phyloP scores from a whole-genome alignment of 2,888 invertebrate species.

The Cryptocheilus praepositus region DNA sequence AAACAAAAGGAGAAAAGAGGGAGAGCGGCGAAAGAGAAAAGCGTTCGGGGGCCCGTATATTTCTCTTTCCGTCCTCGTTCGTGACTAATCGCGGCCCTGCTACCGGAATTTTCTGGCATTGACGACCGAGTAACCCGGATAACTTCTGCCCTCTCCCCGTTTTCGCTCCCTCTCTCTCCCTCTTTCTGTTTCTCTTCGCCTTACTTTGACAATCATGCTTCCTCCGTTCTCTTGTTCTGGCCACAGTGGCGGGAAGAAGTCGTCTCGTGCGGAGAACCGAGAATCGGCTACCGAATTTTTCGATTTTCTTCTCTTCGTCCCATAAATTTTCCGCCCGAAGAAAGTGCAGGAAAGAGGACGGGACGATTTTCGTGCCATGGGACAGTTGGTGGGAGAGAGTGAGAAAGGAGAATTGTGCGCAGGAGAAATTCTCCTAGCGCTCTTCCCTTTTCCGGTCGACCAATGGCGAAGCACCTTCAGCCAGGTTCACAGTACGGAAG shows the following conservation, averaged over 20 bases:
- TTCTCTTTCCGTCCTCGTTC: constrained; percentile 28
- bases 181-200: not conserved
- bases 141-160: constrained; percentile 24
- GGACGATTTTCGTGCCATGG: not conserved
- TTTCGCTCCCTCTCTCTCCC: not conserved
- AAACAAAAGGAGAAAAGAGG: not conserved
- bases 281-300: constrained; percentile 39
- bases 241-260: constrained; percentile 19
- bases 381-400: constrained; percentile 20
- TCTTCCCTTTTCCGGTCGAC: constrained; percentile 7
- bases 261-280: constrained; percentile 42
- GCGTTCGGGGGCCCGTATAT: not conserved
- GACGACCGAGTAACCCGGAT: constrained; percentile 70
- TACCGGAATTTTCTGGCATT: constrained; percentile 62
- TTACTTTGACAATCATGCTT: not conserved
- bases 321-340: constrained; percentile 12
- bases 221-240: not conserved
- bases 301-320: constrained; percentile 26
- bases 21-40: constrained; percentile 16
- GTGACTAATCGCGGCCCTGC: constrained; percentile 65
- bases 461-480: constrained; percentile 10
- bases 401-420: constrained; percentile 26
- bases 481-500: constrained; percentile 34
- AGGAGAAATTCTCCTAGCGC: constrained; percentile 10
- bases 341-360: not conserved